Percentiles rank a stretch among this genome's conserved stretches.
Evolutionary conservation across 2,113 vertebrate species (phyloP).

Genomic region (Stegastes partitus): DNA sequence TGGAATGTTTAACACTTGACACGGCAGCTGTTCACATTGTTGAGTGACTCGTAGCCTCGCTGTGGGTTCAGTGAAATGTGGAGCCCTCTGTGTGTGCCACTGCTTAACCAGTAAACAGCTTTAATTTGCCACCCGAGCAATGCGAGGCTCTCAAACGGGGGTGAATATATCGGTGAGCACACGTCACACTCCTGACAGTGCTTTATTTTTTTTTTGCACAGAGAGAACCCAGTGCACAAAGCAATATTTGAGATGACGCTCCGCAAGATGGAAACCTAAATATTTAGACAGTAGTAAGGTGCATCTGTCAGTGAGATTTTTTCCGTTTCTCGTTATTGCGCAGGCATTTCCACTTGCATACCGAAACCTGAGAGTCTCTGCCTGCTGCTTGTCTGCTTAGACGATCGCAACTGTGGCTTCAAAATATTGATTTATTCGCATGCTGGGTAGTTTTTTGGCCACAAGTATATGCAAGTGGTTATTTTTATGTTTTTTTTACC

Average conservation of each 20-base stretch:
- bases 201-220: neutral
- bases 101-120: conserved; percentile 29
- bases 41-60: conserved; percentile 64
- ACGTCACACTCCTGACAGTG: neutral
- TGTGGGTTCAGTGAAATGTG: conserved; percentile 40
- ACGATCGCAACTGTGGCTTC: conserved; percentile 53
- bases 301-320: conserved; percentile 30
- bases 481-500: conserved; percentile 22
- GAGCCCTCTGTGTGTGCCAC: conserved; percentile 2
- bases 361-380: conserved; percentile 43
- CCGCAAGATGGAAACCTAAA: conserved; percentile 23
- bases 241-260: conserved; percentile 31
- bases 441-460: conserved; percentile 21
- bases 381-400: conserved; percentile 39
- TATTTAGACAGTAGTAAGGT: conserved; percentile 58
- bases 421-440: conserved; percentile 61
- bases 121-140: conserved; percentile 5
- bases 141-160: neutral
- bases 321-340: conserved; percentile 9
- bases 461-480: conserved; percentile 13
- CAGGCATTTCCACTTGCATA: conserved; percentile 32
- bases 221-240: neutral
- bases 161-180: neutral
- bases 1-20: conserved; percentile 70
- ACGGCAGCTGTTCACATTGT: conserved; percentile 75